Evolutionary conservation across 2,113 vertebrate species (phyloP).

Genomic region (Oreotrochilus melanogaster): DNA sequence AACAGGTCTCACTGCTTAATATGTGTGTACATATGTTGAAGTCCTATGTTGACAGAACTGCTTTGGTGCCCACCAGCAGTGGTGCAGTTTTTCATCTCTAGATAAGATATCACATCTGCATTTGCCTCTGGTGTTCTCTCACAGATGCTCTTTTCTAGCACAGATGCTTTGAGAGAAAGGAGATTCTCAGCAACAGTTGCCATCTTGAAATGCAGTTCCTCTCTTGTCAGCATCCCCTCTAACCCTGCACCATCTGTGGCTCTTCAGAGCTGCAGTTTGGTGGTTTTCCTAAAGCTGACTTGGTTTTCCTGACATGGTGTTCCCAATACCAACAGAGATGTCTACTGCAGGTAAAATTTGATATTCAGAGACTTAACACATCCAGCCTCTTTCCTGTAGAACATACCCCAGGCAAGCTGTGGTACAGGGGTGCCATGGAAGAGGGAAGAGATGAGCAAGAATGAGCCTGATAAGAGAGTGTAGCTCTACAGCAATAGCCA

Average conservation of each 20-base stretch:
- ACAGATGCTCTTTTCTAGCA: not conserved
- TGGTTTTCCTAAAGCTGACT: not conserved
- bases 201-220: not conserved
- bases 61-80: fast-evolving
- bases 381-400: not conserved
- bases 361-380: not conserved
- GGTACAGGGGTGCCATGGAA: not conserved
- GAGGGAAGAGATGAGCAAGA: not conserved
- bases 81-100: not conserved
- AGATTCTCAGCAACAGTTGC: not conserved
- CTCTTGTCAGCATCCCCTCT: not conserved
- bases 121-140: not conserved
- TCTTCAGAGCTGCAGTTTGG: not conserved
- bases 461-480: not conserved
- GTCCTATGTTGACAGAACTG: not conserved
- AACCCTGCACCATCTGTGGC: not conserved
- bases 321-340: not conserved
- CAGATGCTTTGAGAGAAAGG: not conserved
- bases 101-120: not conserved
- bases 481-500: not conserved
- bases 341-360: not conserved
- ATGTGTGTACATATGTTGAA: not conserved
- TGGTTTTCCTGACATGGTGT: not conserved
- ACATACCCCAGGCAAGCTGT: not conserved
- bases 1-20: not conserved